Conservation (phyloP, 1,140 invertebrate genomes). For the Anthonomus grandis region DNA sequence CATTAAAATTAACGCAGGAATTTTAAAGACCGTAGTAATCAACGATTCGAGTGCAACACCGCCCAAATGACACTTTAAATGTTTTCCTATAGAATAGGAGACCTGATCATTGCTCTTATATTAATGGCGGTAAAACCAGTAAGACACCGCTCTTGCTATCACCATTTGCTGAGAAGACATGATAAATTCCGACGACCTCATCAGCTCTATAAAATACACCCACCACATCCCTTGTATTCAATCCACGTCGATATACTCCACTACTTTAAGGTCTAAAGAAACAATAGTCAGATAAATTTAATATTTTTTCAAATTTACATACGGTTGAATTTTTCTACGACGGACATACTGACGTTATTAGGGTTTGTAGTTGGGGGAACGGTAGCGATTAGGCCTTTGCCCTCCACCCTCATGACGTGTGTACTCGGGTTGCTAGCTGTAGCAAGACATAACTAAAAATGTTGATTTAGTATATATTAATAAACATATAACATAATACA, state of each 20-base stretch:
- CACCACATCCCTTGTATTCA: constrained; percentile 88
- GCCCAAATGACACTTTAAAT: constrained; percentile 84
- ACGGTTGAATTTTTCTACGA: constrained; percentile 34
- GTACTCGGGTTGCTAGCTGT: constrained; percentile 51
- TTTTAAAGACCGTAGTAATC: constrained; percentile 84
- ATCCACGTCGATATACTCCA: constrained; percentile 66
- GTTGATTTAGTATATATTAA: too few species aligned
- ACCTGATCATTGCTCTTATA: constrained; percentile 52
- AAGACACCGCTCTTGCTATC: constrained; percentile 80
- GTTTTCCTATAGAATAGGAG: constrained; percentile 66
- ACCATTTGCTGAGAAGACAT: constrained; percentile 88
- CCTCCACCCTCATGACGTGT: constrained; percentile 9
- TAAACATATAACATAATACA: constrained; percentile 62
- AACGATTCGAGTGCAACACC: constrained; percentile 88
- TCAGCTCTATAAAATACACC: constrained; percentile 81
- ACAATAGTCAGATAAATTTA: neutral
- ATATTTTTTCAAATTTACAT: constrained; percentile 14
- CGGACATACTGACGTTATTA: constrained; percentile 16
- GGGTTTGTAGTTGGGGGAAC: neutral
- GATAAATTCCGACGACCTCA: constrained; percentile 90
- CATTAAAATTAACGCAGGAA: constrained; percentile 81
- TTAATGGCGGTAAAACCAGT: constrained; percentile 77
- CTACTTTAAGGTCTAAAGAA: constrained; percentile 56
- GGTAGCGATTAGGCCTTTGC: neutral
- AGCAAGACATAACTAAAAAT: constrained; percentile 55